phyloP scores from a whole-genome alignment of 2,888 invertebrate genomes.

The Calliopum simillimum region DNA sequence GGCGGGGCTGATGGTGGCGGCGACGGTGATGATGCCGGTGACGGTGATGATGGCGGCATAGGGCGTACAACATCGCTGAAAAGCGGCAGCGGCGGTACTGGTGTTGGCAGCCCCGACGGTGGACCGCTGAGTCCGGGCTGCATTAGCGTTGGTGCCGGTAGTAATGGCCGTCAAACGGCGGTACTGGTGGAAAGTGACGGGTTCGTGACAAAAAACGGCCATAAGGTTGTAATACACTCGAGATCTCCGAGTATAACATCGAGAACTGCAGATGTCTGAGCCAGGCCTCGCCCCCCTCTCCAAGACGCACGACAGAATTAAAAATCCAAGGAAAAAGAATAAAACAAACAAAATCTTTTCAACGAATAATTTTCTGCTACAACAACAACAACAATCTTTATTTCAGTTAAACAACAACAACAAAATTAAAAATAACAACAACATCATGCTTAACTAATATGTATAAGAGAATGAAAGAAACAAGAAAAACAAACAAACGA shows the following conservation, averaged over 20 bases:
- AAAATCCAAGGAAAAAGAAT: constrained; percentile 39
- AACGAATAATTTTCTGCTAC: constrained; percentile 50
- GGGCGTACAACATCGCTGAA: constrained; percentile 35
- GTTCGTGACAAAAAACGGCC: constrained; percentile 86
- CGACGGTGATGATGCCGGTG: constrained; percentile 2
- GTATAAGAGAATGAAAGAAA: constrained; percentile 20
- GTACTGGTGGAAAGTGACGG: constrained; percentile 88
- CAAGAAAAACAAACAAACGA: too few relatives aligned
- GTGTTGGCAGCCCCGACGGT: constrained; percentile 55
- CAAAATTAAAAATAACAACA: constrained; percentile 52
- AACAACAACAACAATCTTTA: constrained; percentile 47
- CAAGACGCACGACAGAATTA: constrained; percentile 69
- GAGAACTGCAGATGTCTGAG: constrained; percentile 87
- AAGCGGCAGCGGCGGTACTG: constrained; percentile 59
- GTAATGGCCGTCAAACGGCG: constrained; percentile 77
- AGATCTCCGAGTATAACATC: constrained; percentile 88
- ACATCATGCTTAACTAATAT: constrained; percentile 38
- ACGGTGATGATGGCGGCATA: constrained; percentile 18
- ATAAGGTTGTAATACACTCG: constrained; percentile 89
- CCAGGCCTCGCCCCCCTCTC: constrained; percentile 80
- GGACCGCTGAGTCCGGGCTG: constrained; percentile 54
- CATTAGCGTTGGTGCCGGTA: constrained; percentile 57
- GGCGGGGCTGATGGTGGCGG: constrained; percentile 27
- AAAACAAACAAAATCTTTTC: constrained; percentile 32
- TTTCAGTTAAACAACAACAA: constrained; percentile 49